Conservation (phyloP, 2,888 invertebrate species). For the Hartigia nigra region DNA sequence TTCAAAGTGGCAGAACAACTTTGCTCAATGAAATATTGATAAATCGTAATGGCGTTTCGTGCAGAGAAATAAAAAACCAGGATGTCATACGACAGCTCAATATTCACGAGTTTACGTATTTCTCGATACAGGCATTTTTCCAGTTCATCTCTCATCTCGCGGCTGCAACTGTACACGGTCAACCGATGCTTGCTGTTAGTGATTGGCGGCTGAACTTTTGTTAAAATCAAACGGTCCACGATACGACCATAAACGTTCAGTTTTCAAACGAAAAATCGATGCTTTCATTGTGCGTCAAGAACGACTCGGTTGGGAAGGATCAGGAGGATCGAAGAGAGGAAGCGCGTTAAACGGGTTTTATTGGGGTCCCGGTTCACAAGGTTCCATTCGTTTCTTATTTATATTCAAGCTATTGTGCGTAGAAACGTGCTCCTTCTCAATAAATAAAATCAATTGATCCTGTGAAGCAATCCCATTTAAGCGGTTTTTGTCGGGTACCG, state of each 20-base stretch:
- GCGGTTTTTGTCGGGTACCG: conserved; percentile 11
- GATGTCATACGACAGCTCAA: not conserved
- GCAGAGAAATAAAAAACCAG: not conserved
- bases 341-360: not conserved
- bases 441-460: conserved; percentile 16
- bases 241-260: not conserved
- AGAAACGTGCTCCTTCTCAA: not conserved
- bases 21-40: not conserved
- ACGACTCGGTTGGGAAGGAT: not conserved
- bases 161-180: not conserved
- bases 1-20: not conserved
- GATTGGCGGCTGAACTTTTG: not conserved
- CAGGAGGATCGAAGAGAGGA: not conserved
- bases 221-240: not conserved
- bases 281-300: not conserved
- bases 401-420: not conserved
- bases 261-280: not conserved
- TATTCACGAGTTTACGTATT: not conserved
- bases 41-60: not conserved
- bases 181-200: not conserved
- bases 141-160: not conserved
- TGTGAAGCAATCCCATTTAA: conserved; percentile 11
- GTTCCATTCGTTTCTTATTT: not conserved
- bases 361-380: not conserved
- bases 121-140: not conserved